phyloP scores from a whole-genome alignment of 2,888 invertebrate genomes.

The Mongoloraphidia duomilia region DNA sequence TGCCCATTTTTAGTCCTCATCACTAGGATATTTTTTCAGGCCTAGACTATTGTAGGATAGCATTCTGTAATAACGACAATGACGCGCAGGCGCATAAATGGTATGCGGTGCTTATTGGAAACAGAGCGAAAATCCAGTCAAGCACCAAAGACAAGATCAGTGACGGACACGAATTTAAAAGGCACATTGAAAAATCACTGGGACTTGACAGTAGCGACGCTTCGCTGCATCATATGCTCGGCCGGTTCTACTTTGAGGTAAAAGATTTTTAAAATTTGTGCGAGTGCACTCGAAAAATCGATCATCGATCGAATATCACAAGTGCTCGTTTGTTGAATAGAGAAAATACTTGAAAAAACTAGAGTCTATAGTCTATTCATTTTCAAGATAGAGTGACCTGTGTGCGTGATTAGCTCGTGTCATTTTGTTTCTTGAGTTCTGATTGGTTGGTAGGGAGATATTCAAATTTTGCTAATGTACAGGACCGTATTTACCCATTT shows the following conservation, averaged over 20 bases:
- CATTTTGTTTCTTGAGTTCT: too few relatives aligned
- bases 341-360: too few relatives aligned
- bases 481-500: too few relatives aligned
- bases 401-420: too few relatives aligned
- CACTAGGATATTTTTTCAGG: constrained; percentile 26
- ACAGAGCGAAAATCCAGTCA: constrained; percentile 41
- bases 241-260: constrained; percentile 48
- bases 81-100: constrained; percentile 54
- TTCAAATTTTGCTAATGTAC: too few relatives aligned
- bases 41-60: constrained; percentile 36
- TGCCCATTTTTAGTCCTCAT: neutral
- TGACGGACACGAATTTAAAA: constrained; percentile 48
- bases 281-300: neutral
- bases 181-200: constrained; percentile 51
- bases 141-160: constrained; percentile 44
- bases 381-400: too few relatives aligned
- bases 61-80: constrained; percentile 34
- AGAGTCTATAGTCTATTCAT: too few relatives aligned
- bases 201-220: constrained; percentile 43
- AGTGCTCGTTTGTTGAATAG: too few relatives aligned
- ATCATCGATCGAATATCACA: neutral
- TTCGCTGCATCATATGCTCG: constrained; percentile 49
- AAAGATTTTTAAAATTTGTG: constrained; percentile 2
- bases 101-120: constrained; percentile 54
- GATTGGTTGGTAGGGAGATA: too few relatives aligned